Evolutionary conservation across 2,888 invertebrate species (phyloP).

Genomic region (Steinernema carpocapsae): DNA sequence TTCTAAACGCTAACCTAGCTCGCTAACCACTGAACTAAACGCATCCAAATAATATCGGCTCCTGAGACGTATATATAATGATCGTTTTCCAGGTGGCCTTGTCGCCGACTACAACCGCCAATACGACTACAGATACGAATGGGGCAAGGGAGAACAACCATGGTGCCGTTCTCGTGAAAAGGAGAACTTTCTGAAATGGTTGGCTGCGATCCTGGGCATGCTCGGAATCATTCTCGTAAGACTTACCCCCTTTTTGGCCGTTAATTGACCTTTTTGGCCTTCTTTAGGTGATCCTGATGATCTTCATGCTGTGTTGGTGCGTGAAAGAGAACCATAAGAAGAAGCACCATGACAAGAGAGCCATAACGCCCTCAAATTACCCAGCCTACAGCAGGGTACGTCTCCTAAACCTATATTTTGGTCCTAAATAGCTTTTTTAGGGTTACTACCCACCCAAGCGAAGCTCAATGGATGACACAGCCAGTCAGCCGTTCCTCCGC

Average conservation of each 20-base stretch:
- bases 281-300: slow-evolving; percentile 42
- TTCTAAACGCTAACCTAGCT: too few species aligned
- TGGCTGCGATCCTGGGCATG: slow-evolving; percentile 62
- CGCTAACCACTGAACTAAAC: too few species aligned
- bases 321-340: neutral
- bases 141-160: slow-evolving; percentile 67
- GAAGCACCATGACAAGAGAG: neutral
- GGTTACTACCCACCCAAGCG: neutral
- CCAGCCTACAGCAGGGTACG: slow-evolving; percentile 65
- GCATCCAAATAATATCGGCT: too few species aligned
- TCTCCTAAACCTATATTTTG: too few species aligned
- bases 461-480: neutral
- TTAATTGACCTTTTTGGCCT: slow-evolving; percentile 49
- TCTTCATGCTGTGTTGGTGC: slow-evolving; percentile 22
- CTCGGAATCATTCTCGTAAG: too few species aligned
- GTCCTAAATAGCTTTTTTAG: too few species aligned
- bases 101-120: slow-evolving; percentile 59
- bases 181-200: slow-evolving; percentile 67
- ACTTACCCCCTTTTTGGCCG: too few species aligned
- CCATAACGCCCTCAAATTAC: neutral
- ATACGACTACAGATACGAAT: slow-evolving; percentile 65
- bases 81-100: too few species aligned
- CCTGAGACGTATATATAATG: too few species aligned
- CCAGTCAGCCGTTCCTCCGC: neutral
- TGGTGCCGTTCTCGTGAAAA: slow-evolving; percentile 67